Conservation (phyloP, 1,140 invertebrate genomes). For the Atta texana region DNA sequence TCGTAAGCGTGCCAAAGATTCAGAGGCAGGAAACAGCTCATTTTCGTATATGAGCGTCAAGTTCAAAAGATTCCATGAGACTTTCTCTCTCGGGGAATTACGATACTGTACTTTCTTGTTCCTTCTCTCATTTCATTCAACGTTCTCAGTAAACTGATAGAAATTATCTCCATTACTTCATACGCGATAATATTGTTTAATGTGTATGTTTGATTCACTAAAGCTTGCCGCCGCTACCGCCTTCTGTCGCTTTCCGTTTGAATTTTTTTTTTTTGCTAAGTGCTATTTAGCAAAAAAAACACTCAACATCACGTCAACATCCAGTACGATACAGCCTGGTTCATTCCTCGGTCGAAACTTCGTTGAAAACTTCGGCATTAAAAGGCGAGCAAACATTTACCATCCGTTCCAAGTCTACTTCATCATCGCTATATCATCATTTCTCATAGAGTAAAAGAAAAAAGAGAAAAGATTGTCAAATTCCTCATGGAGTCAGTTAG, state of each 20-base stretch:
- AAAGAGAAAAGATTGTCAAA: conserved; percentile 34
- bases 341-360: conserved; percentile 14
- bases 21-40: conserved; percentile 30
- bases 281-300: conserved; percentile 1
- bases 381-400: conserved; percentile 71
- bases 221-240: background rate
- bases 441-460: conserved; percentile 27
- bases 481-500: background rate
- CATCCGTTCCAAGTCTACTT: conserved; percentile 55
- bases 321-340: background rate
- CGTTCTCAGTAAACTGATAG: background rate
- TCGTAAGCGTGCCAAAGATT: conserved; percentile 22
- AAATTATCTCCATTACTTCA: conserved; percentile 2
- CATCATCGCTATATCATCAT: conserved; percentile 32
- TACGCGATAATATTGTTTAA: background rate
- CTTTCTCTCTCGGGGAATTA: too few relatives aligned
- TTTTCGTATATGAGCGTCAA: conserved; percentile 21
- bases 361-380: conserved; percentile 60
- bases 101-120: background rate
- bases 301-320: conserved; percentile 21
- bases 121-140: background rate
- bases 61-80: background rate
- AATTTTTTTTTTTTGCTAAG: conserved; percentile 17
- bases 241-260: background rate
- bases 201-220: background rate